Evolutionary conservation across 1,140 invertebrate species (phyloP).

Genomic region (Drosophila sp.): DNA sequence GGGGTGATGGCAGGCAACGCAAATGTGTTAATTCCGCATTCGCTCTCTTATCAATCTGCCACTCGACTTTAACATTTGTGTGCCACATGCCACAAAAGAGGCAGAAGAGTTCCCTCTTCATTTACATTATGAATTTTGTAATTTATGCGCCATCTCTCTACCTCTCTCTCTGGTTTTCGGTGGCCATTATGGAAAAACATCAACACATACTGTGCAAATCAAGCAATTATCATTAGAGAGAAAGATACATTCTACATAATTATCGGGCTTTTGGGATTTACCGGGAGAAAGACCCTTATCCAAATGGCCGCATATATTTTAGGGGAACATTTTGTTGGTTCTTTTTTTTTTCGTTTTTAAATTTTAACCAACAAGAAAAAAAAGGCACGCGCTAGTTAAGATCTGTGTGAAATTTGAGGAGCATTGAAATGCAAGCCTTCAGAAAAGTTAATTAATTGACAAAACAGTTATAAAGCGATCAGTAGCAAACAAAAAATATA

Average conservation of each 20-base stretch:
- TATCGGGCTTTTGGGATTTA: constrained; percentile 61
- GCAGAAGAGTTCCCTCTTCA: constrained; percentile 41
- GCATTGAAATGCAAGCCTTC: background rate
- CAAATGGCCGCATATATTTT: constrained; percentile 1
- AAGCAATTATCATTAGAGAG: constrained; percentile 73
- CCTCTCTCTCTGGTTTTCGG: constrained; percentile 23
- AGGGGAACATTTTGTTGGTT: constrained; percentile 6
- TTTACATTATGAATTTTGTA: constrained; percentile 47
- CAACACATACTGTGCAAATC: constrained; percentile 77
- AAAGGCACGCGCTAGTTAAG: constrained; percentile 44
- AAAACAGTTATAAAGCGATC: background rate
- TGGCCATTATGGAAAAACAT: constrained; percentile 74
- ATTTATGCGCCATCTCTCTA: constrained; percentile 58
- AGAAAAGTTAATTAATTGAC: constrained; percentile 4
- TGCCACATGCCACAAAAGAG: constrained; percentile 57
- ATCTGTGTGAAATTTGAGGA: constrained; percentile 32
- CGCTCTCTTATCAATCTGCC: constrained; percentile 69
- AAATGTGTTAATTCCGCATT: constrained; percentile 72
- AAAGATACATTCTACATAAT: constrained; percentile 65
- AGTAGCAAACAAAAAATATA: no score
- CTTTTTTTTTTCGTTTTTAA: background rate
- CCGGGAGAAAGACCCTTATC: constrained; percentile 11
- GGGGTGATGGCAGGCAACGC: constrained; percentile 34
- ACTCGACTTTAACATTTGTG: constrained; percentile 64
- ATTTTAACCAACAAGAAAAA: constrained; percentile 7